phyloP scores from a whole-genome alignment of 1,140 invertebrate genomes.

The Probaryconus sp. region DNA sequence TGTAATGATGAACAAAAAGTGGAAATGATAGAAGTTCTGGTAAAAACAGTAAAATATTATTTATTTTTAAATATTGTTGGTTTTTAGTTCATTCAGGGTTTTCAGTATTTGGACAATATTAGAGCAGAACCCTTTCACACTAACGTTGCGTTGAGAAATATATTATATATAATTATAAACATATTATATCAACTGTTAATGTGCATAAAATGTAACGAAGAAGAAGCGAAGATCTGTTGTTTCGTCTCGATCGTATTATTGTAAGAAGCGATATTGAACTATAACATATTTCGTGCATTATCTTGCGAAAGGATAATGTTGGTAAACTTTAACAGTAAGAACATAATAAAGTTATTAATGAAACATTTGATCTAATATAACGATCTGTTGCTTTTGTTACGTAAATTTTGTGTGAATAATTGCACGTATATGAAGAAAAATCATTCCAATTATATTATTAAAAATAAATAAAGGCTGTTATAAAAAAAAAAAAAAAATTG shows the following conservation, averaged over 20 bases:
- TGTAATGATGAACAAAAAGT: too few species aligned
- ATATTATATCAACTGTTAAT: conserved; percentile 36
- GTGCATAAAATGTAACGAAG: conserved; percentile 24
- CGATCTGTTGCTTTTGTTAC: conserved; percentile 18
- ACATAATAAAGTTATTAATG: not conserved
- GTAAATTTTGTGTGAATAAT: conserved; percentile 35
- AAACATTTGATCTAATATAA: conserved; percentile 4
- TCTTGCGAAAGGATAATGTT: conserved; percentile 36
- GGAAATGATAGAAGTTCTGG: too few species aligned
- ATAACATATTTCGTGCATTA: conserved; percentile 3
- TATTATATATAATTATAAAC: conserved; percentile 32
- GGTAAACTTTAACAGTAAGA: not conserved
- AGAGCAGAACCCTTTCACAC: too few species aligned
- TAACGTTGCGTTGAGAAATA: conserved; percentile 26
- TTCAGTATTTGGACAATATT: too few species aligned
- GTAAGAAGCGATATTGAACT: conserved; percentile 35
- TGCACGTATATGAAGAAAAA: conserved; percentile 23
- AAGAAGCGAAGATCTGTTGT: conserved; percentile 40
- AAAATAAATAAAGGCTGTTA: conserved; percentile 73
- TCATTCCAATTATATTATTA: conserved; percentile 32
- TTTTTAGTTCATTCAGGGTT: too few species aligned
- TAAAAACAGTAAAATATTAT: too few species aligned
- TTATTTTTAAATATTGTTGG: too few species aligned
- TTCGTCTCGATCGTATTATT: conserved; percentile 36
- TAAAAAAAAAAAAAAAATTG: too few species aligned